A percentile compares a stretch with the other conserved stretches of the same genome.
phyloP scores from a whole-genome alignment of 2,888 invertebrate genomes.

The Chaitophorus viminalis region DNA sequence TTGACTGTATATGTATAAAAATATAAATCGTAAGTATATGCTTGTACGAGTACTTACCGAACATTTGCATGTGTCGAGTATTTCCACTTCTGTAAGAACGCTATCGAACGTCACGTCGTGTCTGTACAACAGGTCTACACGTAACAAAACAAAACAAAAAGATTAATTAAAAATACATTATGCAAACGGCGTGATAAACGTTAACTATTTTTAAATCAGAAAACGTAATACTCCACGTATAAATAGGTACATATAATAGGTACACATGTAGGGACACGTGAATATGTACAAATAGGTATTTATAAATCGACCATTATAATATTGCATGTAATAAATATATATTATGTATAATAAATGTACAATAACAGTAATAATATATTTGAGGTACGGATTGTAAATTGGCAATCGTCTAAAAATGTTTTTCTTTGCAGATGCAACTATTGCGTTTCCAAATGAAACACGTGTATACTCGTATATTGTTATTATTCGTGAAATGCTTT shows the following conservation, averaged over 20 bases:
- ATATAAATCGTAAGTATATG: background rate
- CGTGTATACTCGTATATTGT: too few relatives aligned
- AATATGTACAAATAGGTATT: too few relatives aligned
- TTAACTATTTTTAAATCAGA: constrained; percentile 52
- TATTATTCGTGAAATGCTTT: too few relatives aligned
- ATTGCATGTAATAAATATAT: too few relatives aligned
- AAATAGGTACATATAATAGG: background rate
- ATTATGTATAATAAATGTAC: too few relatives aligned
- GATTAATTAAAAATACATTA: constrained; percentile 66
- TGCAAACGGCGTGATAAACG: constrained; percentile 52
- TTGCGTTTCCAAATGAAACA: too few relatives aligned
- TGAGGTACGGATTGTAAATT: too few relatives aligned
- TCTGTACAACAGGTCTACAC: constrained; percentile 80
- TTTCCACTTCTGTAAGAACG: constrained; percentile 79
- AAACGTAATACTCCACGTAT: background rate
- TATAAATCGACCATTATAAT: too few relatives aligned
- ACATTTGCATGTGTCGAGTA: constrained; percentile 81
- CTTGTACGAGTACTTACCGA: constrained; percentile 70
- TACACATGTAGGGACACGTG: background rate
- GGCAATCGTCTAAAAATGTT: too few relatives aligned
- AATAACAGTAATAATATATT: too few relatives aligned
- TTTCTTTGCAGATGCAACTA: too few relatives aligned
- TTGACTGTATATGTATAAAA: background rate
- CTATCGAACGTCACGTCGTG: constrained; percentile 80
- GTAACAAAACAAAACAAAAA: constrained; percentile 67